These are phyloP conservation scores for Diabrotica virgifera DNA, from an alignment of 1,140 invertebrate species.

Conservation along the genomic window DNA sequence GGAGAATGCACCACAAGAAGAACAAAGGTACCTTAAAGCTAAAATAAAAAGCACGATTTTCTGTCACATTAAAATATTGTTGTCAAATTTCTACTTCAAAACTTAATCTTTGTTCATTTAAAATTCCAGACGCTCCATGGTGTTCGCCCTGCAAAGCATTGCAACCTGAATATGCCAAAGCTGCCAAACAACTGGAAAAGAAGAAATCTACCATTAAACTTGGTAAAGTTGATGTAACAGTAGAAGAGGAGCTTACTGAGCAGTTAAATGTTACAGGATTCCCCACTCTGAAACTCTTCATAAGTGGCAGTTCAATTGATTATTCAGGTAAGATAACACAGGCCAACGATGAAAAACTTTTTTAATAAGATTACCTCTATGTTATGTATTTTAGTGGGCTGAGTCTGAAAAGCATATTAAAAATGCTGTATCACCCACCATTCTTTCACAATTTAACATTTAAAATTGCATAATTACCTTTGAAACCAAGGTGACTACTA, in stretches of 20 bases:
- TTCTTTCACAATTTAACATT: too few relatives aligned
- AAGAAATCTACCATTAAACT: constrained; percentile 81
- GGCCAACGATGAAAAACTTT: too few relatives aligned
- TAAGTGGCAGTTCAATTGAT: constrained; percentile 75
- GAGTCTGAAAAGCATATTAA: too few relatives aligned
- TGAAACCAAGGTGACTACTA: too few relatives aligned
- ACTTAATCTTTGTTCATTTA: background rate
- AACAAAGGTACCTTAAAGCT: too few relatives aligned
- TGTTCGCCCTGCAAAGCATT: constrained; percentile 98
- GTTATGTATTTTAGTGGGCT: too few relatives aligned
- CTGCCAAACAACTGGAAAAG: constrained; percentile 78
- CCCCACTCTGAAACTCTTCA: constrained; percentile 98
- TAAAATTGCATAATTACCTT: too few relatives aligned
- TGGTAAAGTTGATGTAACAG: constrained; percentile 96
- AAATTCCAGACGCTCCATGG: constrained; percentile 91
- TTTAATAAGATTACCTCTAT: too few relatives aligned
- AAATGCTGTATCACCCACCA: too few relatives aligned
- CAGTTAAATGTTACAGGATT: constrained; percentile 87
- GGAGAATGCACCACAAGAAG: too few relatives aligned
- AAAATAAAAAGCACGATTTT: too few relatives aligned
- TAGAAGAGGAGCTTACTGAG: constrained; percentile 86
- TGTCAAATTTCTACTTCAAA: background rate
- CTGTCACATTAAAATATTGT: too few relatives aligned
- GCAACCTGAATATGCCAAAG: constrained; percentile 95
- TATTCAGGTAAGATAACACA: constrained; percentile 61